Conservation (phyloP, 2,888 invertebrate genomes). For the Branchipolynoe longqiensis region DNA sequence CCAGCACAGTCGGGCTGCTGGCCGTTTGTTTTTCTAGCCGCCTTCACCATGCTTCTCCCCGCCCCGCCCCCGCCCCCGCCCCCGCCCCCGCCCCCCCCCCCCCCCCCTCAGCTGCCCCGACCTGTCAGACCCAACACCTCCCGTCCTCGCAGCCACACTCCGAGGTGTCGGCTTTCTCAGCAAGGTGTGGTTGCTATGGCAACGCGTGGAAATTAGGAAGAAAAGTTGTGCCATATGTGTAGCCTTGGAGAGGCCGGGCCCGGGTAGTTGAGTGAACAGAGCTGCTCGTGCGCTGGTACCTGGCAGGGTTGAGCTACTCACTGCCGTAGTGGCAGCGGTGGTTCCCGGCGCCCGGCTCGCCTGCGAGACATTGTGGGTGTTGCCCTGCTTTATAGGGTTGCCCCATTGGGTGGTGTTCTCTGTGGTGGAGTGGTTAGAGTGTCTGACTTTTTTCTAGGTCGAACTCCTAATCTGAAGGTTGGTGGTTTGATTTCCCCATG, state of each 20-base stretch:
- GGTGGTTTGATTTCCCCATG: too few species aligned
- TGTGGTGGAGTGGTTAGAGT: too few species aligned
- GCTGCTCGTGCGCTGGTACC: slow-evolving; percentile 6
- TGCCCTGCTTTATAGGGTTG: too few species aligned
- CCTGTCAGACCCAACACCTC: slow-evolving; percentile 53
- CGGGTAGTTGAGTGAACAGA: neutral
- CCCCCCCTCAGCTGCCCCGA: slow-evolving; percentile 53
- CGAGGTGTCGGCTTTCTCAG: slow-evolving; percentile 51
- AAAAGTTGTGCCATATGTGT: slow-evolving; percentile 57
- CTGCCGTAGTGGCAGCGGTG: too few species aligned
- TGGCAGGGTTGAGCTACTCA: slow-evolving; percentile 11
- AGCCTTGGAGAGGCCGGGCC: slow-evolving; percentile 2
- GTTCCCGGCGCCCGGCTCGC: too few species aligned
- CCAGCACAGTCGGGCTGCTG: neutral
- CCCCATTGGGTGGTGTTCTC: too few species aligned
- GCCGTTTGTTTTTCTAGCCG: slow-evolving; percentile 58
- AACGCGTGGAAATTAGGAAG: slow-evolving; percentile 53
- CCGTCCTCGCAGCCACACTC: slow-evolving; percentile 53
- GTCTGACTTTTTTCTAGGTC: too few species aligned
- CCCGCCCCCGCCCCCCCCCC: slow-evolving; percentile 46
- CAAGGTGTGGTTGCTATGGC: slow-evolving; percentile 56
- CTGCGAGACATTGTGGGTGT: too few species aligned
- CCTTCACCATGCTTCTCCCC: slow-evolving; percentile 42
- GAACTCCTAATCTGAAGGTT: too few species aligned
- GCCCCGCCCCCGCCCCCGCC: slow-evolving; percentile 32